Base-by-base conservation (phyloP, 2,888 invertebrate genomes). In the Pediacus dermestoides region DNA sequence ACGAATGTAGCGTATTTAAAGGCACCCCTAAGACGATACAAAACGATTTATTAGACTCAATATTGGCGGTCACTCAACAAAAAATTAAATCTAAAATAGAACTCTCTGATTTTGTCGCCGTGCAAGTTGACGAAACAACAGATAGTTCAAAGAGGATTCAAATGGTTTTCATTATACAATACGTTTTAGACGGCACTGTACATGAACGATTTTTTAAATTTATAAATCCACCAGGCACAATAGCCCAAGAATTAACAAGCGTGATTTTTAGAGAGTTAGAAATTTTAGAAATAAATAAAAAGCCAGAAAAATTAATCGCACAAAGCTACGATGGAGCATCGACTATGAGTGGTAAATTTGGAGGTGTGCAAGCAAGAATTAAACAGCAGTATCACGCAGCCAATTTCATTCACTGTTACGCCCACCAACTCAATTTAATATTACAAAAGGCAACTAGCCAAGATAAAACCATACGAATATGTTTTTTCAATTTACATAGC, bases 291-390 rank as follows among this genome's bases (percentile, higher is more conserved):
- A 34, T 28, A 8, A 14, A 27, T 21, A 27, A 22, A n/a, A n/a
- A n/a, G n/a, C n/a, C n/a, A n/a, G n/a, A n/a, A n/a, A n/a, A 44
- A 30, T 27, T 44, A 16, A 41, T 37, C 30, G 11, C 37, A 9
- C 34, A 40, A 42, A 34, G 38, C 16, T 38, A 47, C 36, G 38
- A 41, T 13, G 37, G 39, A 22, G 37, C 44, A 21, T 18, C 30
- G 1, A 10, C 22, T 28, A 41, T 37, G 28, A 36, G 37, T 31
- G 36, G 36, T 13, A 25, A n/a, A 8, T 32, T 30, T 16, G 38
- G 35, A 23, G 41, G 30, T 28, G 37, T 42, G 11, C 44, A 25
- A 3, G 12, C 12, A 10, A 27, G 13, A 25, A 26, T 37, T 3
- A 10, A 39, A 27, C 13, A 6, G 7, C 2, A 21, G n/a, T 37